These are phyloP conservation scores for Pongo abelii DNA, from an alignment of 2,113 vertebrate species.

Conservation along the genomic window DNA sequence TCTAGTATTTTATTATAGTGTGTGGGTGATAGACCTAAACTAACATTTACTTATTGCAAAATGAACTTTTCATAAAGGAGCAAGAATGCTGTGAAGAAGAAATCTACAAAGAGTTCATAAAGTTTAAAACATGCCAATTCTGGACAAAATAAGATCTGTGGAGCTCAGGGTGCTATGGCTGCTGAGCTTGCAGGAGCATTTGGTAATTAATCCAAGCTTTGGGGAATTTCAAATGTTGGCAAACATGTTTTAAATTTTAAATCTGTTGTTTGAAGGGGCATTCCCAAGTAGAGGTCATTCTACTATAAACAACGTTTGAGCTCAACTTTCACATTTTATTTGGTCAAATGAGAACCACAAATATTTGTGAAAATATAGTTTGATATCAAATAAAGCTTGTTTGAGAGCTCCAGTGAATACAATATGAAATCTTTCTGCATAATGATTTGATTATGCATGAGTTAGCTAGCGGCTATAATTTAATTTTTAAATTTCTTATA, in stretches of 20 bases:
- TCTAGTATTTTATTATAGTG: not conserved
- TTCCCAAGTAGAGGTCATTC: slow-evolving; percentile 42
- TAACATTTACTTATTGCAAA: slow-evolving; percentile 51
- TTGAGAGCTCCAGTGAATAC: not conserved
- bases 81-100: not conserved
- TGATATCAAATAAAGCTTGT: slow-evolving; percentile 12
- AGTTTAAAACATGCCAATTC: slow-evolving; percentile 52
- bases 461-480: slow-evolving; percentile 11
- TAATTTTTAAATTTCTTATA: slow-evolving; percentile 34
- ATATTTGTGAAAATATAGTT: not conserved
- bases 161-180: slow-evolving; percentile 29
- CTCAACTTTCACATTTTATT: slow-evolving; percentile 36
- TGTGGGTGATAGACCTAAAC: not conserved
- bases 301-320: not conserved
- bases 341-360: slow-evolving; percentile 52
- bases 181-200: slow-evolving; percentile 59
- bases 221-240: slow-evolving; percentile 60
- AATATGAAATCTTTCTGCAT: not conserved
- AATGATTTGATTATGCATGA: slow-evolving; percentile 18
- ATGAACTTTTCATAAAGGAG: slow-evolving; percentile 59
- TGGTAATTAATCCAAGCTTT: slow-evolving; percentile 72
- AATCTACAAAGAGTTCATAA: slow-evolving; percentile 65
- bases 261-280: slow-evolving; percentile 53
- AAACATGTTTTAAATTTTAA: slow-evolving; percentile 64
- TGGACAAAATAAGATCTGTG: slow-evolving; percentile 33